Evolutionary conservation across 2,888 invertebrate species (phyloP), one percentile per base, ranked within the genome.

Genomic region (Ormyrus thymus): DNA sequence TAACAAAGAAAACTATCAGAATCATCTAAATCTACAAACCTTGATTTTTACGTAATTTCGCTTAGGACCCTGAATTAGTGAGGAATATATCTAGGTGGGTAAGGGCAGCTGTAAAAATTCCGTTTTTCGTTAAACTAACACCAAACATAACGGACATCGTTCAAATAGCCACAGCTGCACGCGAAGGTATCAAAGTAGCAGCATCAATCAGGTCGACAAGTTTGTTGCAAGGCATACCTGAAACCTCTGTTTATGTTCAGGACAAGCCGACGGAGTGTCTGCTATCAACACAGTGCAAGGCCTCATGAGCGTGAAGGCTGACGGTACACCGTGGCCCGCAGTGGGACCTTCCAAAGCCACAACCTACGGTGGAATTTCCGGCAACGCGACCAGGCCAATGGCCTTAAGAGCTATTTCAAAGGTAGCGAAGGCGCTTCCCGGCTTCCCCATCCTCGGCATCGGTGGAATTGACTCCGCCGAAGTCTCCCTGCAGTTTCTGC

Each of bases 401-500:
- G 99, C 97, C 0, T 91, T 99, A 15, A 93, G 94, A 79, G 98
- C 98, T 0, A 96, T 99, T 7, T 97, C 98, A 0, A 94, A 96
- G 0, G 96, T 99, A 82, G 96, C 95, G 1, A 94, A 94, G 79
- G 93, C 93, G 65, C 86, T 98, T 51, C 97, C 97, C 0, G 96
- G 94, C 1, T 98, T 97, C 90, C 96, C 98, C 0, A 96, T 99
- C 78, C 92, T 99, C 81, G 99, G 98, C 45, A 97, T 98, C 76
- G 99, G 99, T 7, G 99, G 99, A 0, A 95, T 99, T 15, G 99
- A 99, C 91, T 97, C 98, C 0, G 99, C 99, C 0, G 98, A 99
- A 81, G 95, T 95, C 0, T 96, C 97, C 0, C 89, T 98, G n/a
- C 98, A 99, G 91, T 99, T 97, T 89, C 91, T 99, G 4, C 94